Conservation (phyloP, 2,888 invertebrate species). For the Drosophila paucipuncta region DNA sequence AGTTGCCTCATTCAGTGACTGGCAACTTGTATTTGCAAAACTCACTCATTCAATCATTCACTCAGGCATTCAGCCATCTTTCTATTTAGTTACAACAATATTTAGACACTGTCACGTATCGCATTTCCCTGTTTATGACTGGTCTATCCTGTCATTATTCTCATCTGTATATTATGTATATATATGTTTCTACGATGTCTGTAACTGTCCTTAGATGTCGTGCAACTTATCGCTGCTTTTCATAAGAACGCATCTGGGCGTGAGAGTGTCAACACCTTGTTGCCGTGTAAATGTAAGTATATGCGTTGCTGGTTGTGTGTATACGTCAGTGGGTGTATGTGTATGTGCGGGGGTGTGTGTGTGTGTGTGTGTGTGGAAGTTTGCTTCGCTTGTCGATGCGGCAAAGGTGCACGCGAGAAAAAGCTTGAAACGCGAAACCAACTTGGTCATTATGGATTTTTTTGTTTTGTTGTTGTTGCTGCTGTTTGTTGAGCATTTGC, state of each 20-base stretch:
- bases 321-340: neutral
- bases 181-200: conserved; percentile 24
- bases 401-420: conserved; percentile 33
- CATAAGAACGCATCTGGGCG: conserved; percentile 47
- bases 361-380: neutral
- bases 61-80: conserved; percentile 12
- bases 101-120: conserved; percentile 39
- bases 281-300: conserved; percentile 12
- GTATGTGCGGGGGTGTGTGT: conserved; percentile 1
- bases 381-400: conserved; percentile 26
- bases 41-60: conserved; percentile 22
- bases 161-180: neutral
- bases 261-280: conserved; percentile 61
- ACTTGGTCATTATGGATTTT: conserved; percentile 57
- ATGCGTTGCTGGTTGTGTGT: neutral
- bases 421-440: conserved; percentile 39
- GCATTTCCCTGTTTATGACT: conserved; percentile 12
- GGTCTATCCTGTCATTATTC: conserved; percentile 13
- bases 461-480: neutral
- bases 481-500: conserved; percentile 13
- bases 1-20: conserved; percentile 28
- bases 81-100: conserved; percentile 50
- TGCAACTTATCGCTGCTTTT: conserved; percentile 54
- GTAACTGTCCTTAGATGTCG: conserved; percentile 47
- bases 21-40: conserved; percentile 24